Percentiles rank a stretch among this genome's conserved stretches.
Evolutionary conservation across 2,113 vertebrate species (phyloP).

Genomic region (Podilymbus podiceps): DNA sequence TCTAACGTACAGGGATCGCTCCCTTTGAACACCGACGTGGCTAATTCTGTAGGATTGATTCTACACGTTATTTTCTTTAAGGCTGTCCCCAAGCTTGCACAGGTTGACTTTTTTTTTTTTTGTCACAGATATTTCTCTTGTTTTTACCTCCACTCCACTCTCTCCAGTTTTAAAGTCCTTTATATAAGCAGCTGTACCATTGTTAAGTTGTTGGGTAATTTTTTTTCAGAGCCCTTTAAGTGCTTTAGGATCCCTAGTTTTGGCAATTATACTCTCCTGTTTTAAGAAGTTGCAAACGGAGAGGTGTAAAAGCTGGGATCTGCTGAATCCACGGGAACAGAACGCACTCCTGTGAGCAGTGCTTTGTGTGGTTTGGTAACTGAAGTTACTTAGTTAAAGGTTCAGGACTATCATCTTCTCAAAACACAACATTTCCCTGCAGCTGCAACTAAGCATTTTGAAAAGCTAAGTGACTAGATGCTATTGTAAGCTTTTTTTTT

Average conservation of each 20-base stretch:
- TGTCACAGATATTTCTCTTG: constrained; percentile 40
- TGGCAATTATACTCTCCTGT: accelerated
- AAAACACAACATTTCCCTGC: accelerated
- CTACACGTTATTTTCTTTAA: not conserved
- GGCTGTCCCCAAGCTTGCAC: not conserved
- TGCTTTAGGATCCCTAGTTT: not conserved
- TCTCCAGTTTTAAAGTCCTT: not conserved
- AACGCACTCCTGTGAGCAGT: accelerated
- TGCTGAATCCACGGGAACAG: accelerated
- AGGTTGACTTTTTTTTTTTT: constrained; percentile 60
- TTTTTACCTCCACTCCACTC: not conserved
- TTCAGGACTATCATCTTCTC: accelerated
- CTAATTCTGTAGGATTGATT: not conserved
- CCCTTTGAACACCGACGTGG: not conserved
- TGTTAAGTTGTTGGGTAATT: accelerated
- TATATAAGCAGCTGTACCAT: accelerated
- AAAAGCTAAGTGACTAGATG: not conserved
- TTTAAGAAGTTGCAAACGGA: accelerated
- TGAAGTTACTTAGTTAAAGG: accelerated
- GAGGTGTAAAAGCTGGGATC: accelerated
- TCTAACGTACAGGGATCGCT: not conserved
- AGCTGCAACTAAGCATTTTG: not conserved
- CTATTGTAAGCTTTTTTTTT: accelerated
- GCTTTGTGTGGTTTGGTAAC: accelerated
- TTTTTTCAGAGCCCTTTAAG: accelerated